Percentiles rank a stretch among this genome's conserved stretches.
Conservation (phyloP, 2,888 invertebrate genomes). For the Diaphora mendica region DNA sequence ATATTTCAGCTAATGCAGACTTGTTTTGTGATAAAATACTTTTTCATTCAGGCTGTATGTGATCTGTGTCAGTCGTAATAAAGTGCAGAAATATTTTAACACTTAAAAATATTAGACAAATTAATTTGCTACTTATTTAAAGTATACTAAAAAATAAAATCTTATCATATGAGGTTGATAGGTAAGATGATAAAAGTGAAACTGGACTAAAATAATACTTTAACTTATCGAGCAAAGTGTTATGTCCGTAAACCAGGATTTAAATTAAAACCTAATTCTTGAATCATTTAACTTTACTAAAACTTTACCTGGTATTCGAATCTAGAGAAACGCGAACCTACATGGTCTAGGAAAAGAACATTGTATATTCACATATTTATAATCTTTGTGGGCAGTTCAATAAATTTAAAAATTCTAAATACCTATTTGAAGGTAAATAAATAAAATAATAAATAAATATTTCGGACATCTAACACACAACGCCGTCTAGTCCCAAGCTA, state of each 20-base stretch:
- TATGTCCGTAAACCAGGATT: background rate
- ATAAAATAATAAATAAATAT: no score
- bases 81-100: constrained; percentile 4
- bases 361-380: background rate
- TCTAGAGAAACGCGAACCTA: background rate
- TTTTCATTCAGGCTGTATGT: background rate
- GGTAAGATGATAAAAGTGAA: background rate
- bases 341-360: background rate
- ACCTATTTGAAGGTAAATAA: background rate
- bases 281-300: background rate
- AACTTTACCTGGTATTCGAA: background rate
- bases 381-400: no score
- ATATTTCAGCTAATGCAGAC: background rate
- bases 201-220: background rate
- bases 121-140: constrained; percentile 6
- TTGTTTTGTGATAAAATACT: background rate
- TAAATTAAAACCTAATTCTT: no score
- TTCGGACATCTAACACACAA: no score
- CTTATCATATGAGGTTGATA: constrained; percentile 2
- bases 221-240: background rate
- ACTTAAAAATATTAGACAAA: background rate
- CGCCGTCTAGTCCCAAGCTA: no score
- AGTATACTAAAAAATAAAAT: background rate
- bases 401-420: no score
- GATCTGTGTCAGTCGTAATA: background rate